These are phyloP conservation scores for Peromyscus polionotus DNA, from an alignment of 2,113 vertebrate genomes.

Conservation along the genomic window DNA sequence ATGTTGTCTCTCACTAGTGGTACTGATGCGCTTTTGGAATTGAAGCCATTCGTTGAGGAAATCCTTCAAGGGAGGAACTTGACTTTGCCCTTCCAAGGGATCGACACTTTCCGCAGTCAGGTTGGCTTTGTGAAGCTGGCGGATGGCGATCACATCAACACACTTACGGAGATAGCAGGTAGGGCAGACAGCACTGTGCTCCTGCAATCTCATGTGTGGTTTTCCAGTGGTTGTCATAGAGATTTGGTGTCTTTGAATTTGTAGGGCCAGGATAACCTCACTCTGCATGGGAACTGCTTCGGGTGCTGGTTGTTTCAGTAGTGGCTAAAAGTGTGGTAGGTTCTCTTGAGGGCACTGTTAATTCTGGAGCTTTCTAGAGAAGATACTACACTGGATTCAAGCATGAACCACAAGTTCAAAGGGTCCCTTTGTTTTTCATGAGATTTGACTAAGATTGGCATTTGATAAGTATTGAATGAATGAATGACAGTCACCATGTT, in stretches of 20 bases:
- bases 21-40: constrained; percentile 88
- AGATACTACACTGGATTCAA: neutral
- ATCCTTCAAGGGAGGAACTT: constrained; percentile 91
- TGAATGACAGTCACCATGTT: neutral
- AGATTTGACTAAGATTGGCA: neutral
- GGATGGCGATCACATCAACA: constrained; percentile 87
- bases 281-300: neutral
- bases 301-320: neutral
- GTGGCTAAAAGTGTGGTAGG: neutral
- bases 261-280: neutral
- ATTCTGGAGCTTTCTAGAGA: neutral
- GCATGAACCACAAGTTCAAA: neutral
- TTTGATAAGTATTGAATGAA: neutral
- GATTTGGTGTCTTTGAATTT: constrained; percentile 10
- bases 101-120: constrained; percentile 93
- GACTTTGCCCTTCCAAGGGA: constrained; percentile 92
- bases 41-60: constrained; percentile 88
- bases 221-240: neutral
- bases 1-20: constrained; percentile 87
- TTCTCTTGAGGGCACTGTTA: neutral
- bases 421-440: neutral
- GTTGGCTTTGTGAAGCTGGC: constrained; percentile 94
- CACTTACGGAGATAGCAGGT: constrained; percentile 93
- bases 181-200: constrained; percentile 25
- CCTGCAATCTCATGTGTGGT: neutral